Base-by-base conservation (phyloP, 2,888 invertebrate species). In the Leuctra nigra region DNA sequence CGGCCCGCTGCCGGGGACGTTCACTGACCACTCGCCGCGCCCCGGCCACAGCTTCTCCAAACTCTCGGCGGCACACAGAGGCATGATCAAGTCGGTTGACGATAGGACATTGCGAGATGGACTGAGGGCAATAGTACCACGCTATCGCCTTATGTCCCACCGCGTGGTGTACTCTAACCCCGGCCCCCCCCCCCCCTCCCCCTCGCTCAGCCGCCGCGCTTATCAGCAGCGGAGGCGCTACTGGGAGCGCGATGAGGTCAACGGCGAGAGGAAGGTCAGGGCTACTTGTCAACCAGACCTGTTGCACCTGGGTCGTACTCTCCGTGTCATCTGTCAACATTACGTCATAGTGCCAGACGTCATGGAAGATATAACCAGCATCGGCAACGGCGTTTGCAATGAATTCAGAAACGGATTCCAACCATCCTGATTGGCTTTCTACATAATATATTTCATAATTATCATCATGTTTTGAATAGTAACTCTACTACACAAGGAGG, bases 21-120 rank as follows among this genome's bases (percentile, higher is more conserved):
- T 29, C 29, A 7, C 18, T n/a, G 39, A 39, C 39, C n/a, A n/a
- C 11, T 29, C 29, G 29, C 6, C 29, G 11, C 29, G 29, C n/a
- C n/a, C n/a, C 29, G 74, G 70, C 74, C 76, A 77, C 63, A 80
- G 77, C 69, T 80, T 79, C 59, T 76, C 72, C 36, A 74, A 66
- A 69, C 77, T 83, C 68, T 84, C 84, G 63, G 81, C 77, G 66
- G 80, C 77, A 67, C 82, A 82, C 64, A 82, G 80, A 70, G 84
- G 84, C 84, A 84, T 84, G 69, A 70, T 73, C 69, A n/a, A n/a
- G n/a, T n/a, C n/a, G n/a, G n/a, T n/a, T n/a, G n/a, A 2, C 39
- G 39, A 4, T 7, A 6, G 4, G 14, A 18, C 4, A 9, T 39
- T 11, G n/a, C n/a, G n/a, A n/a, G 50, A 35, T 33, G 29, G 50